A percentile compares a stretch with the other conserved stretches of the same genome.
Evolutionary conservation across 2,113 vertebrate genomes (phyloP).

Genomic region (Brevimyrus niger): DNA sequence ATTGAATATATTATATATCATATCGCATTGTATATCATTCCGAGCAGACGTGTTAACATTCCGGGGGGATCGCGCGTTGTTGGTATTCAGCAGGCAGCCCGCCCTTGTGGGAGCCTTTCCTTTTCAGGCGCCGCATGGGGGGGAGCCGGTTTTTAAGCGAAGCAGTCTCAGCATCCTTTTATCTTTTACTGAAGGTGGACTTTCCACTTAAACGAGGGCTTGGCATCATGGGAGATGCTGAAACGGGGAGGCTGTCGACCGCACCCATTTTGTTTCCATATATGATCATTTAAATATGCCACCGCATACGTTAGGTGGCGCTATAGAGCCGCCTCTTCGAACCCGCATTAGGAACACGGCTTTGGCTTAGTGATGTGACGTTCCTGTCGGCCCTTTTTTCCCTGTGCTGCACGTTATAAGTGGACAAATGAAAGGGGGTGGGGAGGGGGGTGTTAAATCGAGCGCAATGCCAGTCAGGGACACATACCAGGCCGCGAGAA

Average conservation of each 20-base stretch:
- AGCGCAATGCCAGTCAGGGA: constrained; percentile 2
- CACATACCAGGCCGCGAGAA: neutral
- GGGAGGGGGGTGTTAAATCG: neutral
- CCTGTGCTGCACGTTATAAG: neutral
- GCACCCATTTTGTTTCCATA: neutral
- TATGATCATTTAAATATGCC: neutral
- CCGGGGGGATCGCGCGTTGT: neutral
- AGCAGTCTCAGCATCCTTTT: neutral
- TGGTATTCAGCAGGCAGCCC: neutral
- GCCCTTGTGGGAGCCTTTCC: neutral
- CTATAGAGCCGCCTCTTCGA: neutral
- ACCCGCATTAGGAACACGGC: neutral
- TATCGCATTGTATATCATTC: neutral
- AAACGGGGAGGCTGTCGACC: neutral
- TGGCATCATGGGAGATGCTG: neutral
- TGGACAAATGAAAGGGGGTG: neutral
- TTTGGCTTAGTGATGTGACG: neutral
- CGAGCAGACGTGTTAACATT: neutral
- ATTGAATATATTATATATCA: neutral
- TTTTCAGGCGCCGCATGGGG: neutral
- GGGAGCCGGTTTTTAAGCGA: neutral
- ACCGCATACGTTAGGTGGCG: neutral
- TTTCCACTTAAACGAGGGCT: neutral
- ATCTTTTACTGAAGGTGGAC: neutral
- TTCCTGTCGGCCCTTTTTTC: neutral